Conservation (phyloP, 2,888 invertebrate species). For the Dorcus parallelipipedus region DNA sequence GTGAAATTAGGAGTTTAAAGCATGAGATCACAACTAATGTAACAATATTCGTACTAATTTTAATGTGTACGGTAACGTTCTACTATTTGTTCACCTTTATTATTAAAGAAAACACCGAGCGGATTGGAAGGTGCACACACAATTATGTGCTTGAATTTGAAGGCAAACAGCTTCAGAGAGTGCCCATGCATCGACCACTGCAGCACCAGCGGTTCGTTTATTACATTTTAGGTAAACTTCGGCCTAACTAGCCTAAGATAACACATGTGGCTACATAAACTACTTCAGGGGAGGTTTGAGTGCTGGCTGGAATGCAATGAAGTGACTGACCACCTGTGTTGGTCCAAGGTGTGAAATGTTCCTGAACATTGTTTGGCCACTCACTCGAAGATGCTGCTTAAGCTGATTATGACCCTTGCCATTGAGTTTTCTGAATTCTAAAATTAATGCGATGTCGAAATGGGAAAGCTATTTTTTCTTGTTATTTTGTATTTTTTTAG, state of each 20-base stretch:
- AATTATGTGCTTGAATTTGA: neutral
- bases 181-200: conserved; percentile 6
- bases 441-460: too few species aligned
- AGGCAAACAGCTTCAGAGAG: conserved; percentile 12
- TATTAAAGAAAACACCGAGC: neutral
- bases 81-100: too few species aligned
- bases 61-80: too few species aligned
- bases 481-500: too few species aligned
- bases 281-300: conserved; percentile 21
- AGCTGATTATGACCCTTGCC: too few species aligned
- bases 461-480: too few species aligned
- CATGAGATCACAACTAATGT: too few species aligned
- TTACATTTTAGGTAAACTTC: conserved; percentile 22
- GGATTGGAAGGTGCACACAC: neutral
- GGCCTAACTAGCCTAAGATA: conserved; percentile 24
- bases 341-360: conserved; percentile 23
- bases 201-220: conserved; percentile 22
- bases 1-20: too few species aligned
- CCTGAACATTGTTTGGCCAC: conserved; percentile 4
- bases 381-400: neutral
- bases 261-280: conserved; percentile 25
- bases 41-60: too few species aligned
- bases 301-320: conserved; percentile 6
- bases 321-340: conserved; percentile 22
- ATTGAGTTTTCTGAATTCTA: too few species aligned